These are phyloP conservation scores for Botrylloides violaceus DNA, from an alignment of 23 tunicate species.

Conservation along the genomic window DNA sequence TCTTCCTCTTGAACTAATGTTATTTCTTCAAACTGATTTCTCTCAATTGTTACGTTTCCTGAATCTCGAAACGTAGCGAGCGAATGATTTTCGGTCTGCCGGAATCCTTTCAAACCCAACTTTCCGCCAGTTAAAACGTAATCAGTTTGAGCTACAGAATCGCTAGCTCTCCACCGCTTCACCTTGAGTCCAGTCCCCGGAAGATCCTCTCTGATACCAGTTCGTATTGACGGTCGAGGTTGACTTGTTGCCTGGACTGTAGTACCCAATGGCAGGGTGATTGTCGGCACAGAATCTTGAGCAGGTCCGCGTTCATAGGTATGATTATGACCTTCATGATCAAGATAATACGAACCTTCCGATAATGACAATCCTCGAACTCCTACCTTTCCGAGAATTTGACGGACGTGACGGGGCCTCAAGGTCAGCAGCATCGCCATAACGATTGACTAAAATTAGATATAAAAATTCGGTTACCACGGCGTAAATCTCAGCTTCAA, in stretches of 20 bases:
- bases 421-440: conserved; percentile 4
- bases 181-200: conserved; percentile 4
- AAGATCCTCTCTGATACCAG: conserved; percentile 14
- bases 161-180: conserved; percentile 16
- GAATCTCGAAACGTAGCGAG: neutral
- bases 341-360: conserved; percentile 21
- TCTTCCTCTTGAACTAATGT: too few relatives aligned
- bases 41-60: too few relatives aligned
- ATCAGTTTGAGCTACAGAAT: conserved; percentile 19
- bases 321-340: conserved; percentile 5
- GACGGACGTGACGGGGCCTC: conserved; percentile 10
- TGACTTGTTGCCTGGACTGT: neutral
- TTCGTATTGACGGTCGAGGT: neutral
- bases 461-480: too few relatives aligned
- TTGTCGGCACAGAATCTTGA: neutral
- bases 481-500: too few relatives aligned
- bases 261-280: conserved; percentile 3
- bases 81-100: neutral
- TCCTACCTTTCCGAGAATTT: conserved; percentile 4
- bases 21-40: neutral
- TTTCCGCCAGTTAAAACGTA: conserved; percentile 16
- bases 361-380: neutral
- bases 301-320: neutral
- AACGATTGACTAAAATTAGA: too few relatives aligned
- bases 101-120: conserved; percentile 14